Base-by-base conservation (phyloP, 2,113 vertebrate species). In the Apodemus sylvaticus region DNA sequence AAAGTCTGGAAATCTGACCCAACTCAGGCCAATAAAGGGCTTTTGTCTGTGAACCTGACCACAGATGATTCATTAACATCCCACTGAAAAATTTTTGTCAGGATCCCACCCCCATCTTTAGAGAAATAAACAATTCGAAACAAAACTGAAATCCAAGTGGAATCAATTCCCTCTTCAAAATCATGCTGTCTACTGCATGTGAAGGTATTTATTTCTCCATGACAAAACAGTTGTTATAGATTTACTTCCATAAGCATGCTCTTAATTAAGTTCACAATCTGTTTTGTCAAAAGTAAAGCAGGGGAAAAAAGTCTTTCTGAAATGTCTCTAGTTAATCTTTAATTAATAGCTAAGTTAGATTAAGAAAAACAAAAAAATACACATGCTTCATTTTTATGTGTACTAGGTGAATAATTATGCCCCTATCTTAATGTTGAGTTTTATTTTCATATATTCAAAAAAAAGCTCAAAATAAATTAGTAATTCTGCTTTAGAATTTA, bases 101-200 rank as follows among this genome's bases (percentile, higher is more conserved):
- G 85, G 36, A 71, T 62, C n/a, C 39, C 7, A 19, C n/a, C 29
- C 26, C 42, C 13, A 34, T 26, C 45, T 92, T 83, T 90, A 94
- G 8, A 94, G 92, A 97, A 97, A 95, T 95, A 97, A 97, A 96
- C 94, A 96, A 58, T 70, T 81, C 70, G 58, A 96, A 97, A 74
- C 29, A 77, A 90, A 94, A 95, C 55, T 87, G 45, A 88, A 96
- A n/a, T 34, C 66, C 81, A 94, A 92, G 51, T 36, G 36, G 81
- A 86, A 90, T 92, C 66, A 88, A 86, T 89, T 88, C 68, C 66
- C 60, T 79, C 62, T 68, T 93, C 73, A 90, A 66, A 92, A 94
- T 3, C 73, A 53, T 12, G 60, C 42, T 85, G 82, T 96, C 66
- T 60, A 42, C 48, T 66, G n/a, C 34, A 7, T 4, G 34, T 26